A percentile compares a stretch with the other conserved stretches of the same genome.
Evolutionary conservation across 2,113 vertebrate species (phyloP).

Genomic region (Onychostruthus taczanowskii): DNA sequence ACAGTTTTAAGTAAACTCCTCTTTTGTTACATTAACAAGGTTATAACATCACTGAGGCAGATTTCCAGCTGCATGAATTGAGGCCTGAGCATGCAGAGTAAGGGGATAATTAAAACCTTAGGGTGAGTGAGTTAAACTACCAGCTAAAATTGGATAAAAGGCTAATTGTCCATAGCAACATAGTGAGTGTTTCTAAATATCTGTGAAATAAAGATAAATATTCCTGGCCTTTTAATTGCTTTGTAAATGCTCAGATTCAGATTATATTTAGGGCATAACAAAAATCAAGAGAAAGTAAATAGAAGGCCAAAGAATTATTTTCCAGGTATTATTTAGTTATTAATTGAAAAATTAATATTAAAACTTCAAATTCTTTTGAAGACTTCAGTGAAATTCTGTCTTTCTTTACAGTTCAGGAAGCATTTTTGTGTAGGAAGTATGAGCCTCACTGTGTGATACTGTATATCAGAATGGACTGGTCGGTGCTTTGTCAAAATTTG

Average conservation of each 20-base stretch:
- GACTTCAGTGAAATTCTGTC: background rate
- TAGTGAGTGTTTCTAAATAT: slow-evolving; percentile 72
- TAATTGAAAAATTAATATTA: no score
- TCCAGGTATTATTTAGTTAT: background rate
- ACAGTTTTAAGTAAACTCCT: slow-evolving; percentile 88
- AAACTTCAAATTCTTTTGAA: background rate
- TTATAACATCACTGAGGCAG: slow-evolving; percentile 83
- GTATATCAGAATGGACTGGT: background rate
- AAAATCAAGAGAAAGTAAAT: background rate
- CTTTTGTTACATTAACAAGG: slow-evolving; percentile 89
- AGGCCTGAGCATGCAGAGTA: slow-evolving; percentile 68
- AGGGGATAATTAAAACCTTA: slow-evolving; percentile 81
- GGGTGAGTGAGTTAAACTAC: slow-evolving; percentile 73
- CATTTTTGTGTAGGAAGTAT: background rate
- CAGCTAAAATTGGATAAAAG: slow-evolving; percentile 80
- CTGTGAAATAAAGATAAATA: slow-evolving; percentile 75
- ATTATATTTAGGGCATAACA: slow-evolving; percentile 3
- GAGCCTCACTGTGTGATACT: background rate
- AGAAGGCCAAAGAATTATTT: background rate
- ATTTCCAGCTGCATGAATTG: slow-evolving; percentile 79
- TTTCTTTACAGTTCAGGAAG: background rate
- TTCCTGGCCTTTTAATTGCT: background rate
- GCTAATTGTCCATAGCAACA: slow-evolving; percentile 80
- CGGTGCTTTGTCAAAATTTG: slow-evolving; percentile 27
- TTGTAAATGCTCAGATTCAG: background rate